These are phyloP conservation scores for Synaphobranchus kaupii DNA, from an alignment of 2,797 vertebrate genomes.

Conservation along the genomic window DNA sequence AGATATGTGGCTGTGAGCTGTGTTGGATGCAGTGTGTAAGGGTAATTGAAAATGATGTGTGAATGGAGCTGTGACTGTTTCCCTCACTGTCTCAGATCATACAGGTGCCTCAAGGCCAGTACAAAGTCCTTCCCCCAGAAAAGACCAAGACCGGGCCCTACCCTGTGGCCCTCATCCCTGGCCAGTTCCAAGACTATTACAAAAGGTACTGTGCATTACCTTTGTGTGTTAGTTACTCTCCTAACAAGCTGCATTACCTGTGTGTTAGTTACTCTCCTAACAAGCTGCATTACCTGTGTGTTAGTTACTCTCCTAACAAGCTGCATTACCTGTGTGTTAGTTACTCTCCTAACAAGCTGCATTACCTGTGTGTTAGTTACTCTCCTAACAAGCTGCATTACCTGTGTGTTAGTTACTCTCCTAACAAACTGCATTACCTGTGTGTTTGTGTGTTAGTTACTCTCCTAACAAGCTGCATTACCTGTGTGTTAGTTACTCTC, in stretches of 20 bases:
- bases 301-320: not conserved
- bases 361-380: slow-evolving; percentile 72
- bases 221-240: not conserved
- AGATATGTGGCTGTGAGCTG: too few species aligned
- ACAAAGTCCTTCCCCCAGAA: slow-evolving; percentile 89
- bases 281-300: not conserved
- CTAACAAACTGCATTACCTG: slow-evolving; percentile 94
- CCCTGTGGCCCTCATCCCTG: slow-evolving; percentile 96
- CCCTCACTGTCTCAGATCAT: slow-evolving; percentile 78
- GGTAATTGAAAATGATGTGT: not conserved
- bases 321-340: not conserved
- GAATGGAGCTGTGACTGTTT: not conserved
- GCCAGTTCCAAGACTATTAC: slow-evolving; percentile 98
- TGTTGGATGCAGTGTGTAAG: too few species aligned
- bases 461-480: not conserved
- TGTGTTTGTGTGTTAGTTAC: too few species aligned
- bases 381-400: not conserved
- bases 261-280: not conserved
- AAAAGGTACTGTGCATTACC: slow-evolving; percentile 79
- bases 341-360: slow-evolving; percentile 95
- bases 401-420: slow-evolving; percentile 75
- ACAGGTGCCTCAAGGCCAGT: slow-evolving; percentile 96
- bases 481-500: slow-evolving; percentile 76
- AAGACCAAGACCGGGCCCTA: slow-evolving; percentile 91
- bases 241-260: not conserved